A percentile compares a stretch with the other conserved stretches of the same genome.
These are phyloP conservation scores for Scomber japonicus DNA, from an alignment of 2,113 vertebrate species.

Conservation along the genomic window DNA sequence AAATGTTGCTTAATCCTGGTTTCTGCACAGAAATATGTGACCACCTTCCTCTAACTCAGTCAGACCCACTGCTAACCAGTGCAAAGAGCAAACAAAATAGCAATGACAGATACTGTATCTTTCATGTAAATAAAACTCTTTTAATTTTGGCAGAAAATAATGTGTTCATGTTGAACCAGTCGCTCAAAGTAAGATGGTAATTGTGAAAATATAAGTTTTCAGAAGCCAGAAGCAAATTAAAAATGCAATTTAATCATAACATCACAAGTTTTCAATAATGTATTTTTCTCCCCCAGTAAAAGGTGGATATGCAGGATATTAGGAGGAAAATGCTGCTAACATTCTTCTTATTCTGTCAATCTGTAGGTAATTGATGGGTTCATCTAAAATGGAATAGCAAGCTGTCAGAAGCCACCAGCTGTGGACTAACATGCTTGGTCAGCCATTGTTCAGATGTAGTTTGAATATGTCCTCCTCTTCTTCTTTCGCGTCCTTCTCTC, in stretches of 20 bases:
- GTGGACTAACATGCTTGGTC: slow-evolving; percentile 51
- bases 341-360: slow-evolving; percentile 7
- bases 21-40: too few species aligned
- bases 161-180: not conserved
- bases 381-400: slow-evolving; percentile 38
- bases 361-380: slow-evolving; percentile 49
- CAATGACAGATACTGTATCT: too few species aligned
- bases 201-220: not conserved
- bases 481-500: slow-evolving; percentile 11
- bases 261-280: not conserved
- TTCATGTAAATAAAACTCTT: too few species aligned
- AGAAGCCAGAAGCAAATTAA: not conserved
- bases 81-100: too few species aligned
- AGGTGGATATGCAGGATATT: not conserved
- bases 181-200: not conserved
- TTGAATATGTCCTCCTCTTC: slow-evolving; percentile 11
- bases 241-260: not conserved
- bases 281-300: not conserved
- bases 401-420: slow-evolving; percentile 51
- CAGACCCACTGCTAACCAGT: too few species aligned
- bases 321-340: slow-evolving; percentile 2
- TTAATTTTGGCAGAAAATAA: too few species aligned
- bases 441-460: slow-evolving; percentile 32
- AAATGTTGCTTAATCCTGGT: too few species aligned
- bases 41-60: too few species aligned